phyloP scores from a whole-genome alignment of 2,888 invertebrate genomes.

The Dicyrtoma fusca region DNA sequence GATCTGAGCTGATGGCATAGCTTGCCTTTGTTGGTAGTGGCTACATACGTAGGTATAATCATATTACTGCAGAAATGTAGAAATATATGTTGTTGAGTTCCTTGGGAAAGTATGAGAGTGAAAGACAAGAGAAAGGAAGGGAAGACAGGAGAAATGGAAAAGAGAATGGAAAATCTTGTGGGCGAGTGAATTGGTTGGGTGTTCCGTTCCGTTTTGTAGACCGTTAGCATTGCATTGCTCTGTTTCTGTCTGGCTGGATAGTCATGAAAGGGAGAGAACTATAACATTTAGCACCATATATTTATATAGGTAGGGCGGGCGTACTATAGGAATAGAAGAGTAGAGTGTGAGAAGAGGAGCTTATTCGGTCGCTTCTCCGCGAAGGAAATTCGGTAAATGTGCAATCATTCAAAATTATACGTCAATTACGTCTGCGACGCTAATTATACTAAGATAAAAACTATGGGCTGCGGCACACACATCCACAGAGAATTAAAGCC shows the following conservation, averaged over 20 bases:
- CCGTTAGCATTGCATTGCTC: too few species aligned
- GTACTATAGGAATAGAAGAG: neutral
- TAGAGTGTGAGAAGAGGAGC: slow-evolving; percentile 16
- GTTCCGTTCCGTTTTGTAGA: too few species aligned
- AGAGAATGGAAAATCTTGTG: slow-evolving; percentile 8
- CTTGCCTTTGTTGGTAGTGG: neutral
- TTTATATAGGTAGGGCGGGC: neutral
- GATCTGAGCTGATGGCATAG: too few species aligned
- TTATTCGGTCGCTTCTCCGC: neutral
- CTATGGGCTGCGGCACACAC: slow-evolving; percentile 35
- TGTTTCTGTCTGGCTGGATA: too few species aligned
- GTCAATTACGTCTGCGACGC: slow-evolving; percentile 49
- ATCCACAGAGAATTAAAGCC: slow-evolving; percentile 43
- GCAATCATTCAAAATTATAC: slow-evolving; percentile 52
- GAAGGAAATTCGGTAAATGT: slow-evolving; percentile 46
- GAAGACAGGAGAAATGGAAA: slow-evolving; percentile 21
- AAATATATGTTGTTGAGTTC: neutral
- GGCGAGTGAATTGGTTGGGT: neutral
- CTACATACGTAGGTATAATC: neutral
- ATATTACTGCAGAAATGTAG: neutral
- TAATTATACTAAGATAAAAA: slow-evolving; percentile 51
- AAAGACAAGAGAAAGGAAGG: slow-evolving; percentile 23
- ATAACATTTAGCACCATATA: too few species aligned
- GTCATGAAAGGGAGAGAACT: too few species aligned
- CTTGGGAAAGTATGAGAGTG: slow-evolving; percentile 2